phyloP scores from a whole-genome alignment of 1,140 invertebrate species.

The Ostrea denselamellosa region DNA sequence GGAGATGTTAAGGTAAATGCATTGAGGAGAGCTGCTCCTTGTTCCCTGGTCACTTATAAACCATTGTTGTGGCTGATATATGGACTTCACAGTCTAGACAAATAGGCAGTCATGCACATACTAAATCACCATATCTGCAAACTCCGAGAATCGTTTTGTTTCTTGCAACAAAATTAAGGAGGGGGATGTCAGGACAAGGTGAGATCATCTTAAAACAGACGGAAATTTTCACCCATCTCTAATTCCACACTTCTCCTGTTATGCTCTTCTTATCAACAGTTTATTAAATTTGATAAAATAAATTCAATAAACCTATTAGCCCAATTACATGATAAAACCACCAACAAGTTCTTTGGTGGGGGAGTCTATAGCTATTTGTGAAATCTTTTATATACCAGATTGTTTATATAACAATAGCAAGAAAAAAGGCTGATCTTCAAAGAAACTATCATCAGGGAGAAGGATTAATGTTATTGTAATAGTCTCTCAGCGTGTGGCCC shows the following conservation, averaged over 20 bases:
- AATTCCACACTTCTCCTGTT: neutral
- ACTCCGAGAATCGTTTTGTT: neutral
- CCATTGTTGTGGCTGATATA: slow-evolving; percentile 35
- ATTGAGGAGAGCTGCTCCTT: neutral
- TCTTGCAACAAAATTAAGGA: neutral
- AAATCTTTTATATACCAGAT: slow-evolving; percentile 3
- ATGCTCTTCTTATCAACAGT: slow-evolving; percentile 31
- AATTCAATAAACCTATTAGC: slow-evolving; percentile 21
- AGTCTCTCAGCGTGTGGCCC: slow-evolving; percentile 16
- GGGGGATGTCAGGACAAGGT: neutral
- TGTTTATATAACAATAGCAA: slow-evolving; percentile 14
- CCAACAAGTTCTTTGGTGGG: neutral
- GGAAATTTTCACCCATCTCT: neutral
- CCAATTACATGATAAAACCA: slow-evolving; percentile 27
- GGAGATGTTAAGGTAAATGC: neutral
- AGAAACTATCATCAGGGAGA: neutral
- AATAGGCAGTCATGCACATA: neutral
- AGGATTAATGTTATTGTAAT: neutral
- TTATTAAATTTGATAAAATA: slow-evolving; percentile 34
- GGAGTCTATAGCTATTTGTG: neutral
- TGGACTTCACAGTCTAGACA: slow-evolving; percentile 7
- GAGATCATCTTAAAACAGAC: slow-evolving; percentile 14
- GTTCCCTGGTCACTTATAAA: slow-evolving; percentile 22
- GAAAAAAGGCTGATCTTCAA: neutral
- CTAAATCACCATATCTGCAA: neutral